These are phyloP conservation scores for Heptranchias perlo DNA, from an alignment of 2,113 vertebrate genomes.

Conservation along the genomic window DNA sequence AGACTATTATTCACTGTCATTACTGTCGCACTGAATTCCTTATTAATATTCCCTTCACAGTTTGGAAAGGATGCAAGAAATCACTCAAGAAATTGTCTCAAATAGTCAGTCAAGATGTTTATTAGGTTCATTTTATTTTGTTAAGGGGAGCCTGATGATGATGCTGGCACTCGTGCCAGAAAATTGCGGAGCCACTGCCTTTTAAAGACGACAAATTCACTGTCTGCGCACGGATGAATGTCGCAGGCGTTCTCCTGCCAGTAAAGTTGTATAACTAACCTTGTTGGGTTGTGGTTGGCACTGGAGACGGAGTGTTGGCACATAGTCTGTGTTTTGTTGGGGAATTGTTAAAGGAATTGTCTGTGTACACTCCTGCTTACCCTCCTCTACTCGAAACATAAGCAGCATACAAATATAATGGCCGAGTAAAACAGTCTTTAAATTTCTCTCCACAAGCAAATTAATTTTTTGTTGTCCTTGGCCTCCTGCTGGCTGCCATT, in stretches of 20 bases:
- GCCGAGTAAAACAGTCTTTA: not conserved
- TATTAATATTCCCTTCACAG: slow-evolving; percentile 33
- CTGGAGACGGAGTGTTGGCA: not conserved
- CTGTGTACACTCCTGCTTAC: not conserved
- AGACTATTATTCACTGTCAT: slow-evolving; percentile 17
- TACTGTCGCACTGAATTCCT: not conserved
- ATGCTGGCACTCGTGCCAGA: too few species aligned
- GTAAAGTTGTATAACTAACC: slow-evolving; percentile 22
- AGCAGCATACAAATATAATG: not conserved
- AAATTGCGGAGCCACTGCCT: not conserved
- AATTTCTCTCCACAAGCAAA: not conserved
- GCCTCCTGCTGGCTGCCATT: not conserved
- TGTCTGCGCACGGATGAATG: not conserved
- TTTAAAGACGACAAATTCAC: not conserved
- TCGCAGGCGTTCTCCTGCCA: not conserved
- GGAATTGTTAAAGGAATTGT: not conserved
- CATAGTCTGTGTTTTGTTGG: not conserved
- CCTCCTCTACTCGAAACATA: not conserved
- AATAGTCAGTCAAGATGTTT: not conserved
- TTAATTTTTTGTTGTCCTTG: not conserved
- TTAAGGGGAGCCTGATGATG: not conserved
- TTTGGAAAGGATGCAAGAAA: slow-evolving; percentile 29
- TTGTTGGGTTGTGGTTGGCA: not conserved
- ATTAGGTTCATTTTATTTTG: not conserved
- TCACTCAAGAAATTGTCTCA: slow-evolving; percentile 5